These are phyloP conservation scores for Vicugna pacos DNA, from an alignment of 2,113 vertebrate species.

Conservation along the genomic window DNA sequence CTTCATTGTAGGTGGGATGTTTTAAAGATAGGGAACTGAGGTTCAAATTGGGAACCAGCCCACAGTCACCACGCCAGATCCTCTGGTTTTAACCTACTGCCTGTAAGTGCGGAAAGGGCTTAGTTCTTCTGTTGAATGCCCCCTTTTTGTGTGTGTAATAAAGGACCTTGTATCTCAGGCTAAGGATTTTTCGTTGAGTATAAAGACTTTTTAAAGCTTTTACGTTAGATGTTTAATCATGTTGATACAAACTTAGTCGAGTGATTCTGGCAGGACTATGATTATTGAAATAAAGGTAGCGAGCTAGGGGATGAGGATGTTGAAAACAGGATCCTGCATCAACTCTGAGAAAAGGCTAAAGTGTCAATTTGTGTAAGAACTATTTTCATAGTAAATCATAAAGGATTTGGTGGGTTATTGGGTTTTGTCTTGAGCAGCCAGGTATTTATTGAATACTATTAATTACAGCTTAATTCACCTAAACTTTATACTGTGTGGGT, in stretches of 20 bases:
- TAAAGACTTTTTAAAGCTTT: not conserved
- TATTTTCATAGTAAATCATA: not conserved
- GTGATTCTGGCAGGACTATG: not conserved
- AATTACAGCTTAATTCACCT: slow-evolving; percentile 11
- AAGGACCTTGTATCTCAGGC: not conserved
- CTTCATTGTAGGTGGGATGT: not conserved
- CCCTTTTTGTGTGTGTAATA: not conserved
- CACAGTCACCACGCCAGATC: not conserved
- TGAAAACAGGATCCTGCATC: not conserved
- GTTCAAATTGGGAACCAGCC: not conserved
- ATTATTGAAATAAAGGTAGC: not conserved
- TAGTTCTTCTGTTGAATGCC: not conserved
- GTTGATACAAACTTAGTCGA: not conserved
- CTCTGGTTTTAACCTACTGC: not conserved
- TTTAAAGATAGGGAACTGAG: slow-evolving; percentile 6
- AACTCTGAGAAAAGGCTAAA: not conserved
- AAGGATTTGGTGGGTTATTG: not conserved
- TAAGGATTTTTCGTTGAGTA: not conserved
- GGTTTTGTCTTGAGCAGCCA: not conserved
- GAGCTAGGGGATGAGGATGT: not conserved
- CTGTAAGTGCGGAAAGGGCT: not conserved
- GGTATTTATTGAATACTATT: not conserved
- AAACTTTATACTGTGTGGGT: not conserved
- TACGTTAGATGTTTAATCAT: not conserved
- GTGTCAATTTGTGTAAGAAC: not conserved